Evolutionary conservation across 2,888 invertebrate genomes (phyloP).

Genomic region (Pyrrhosoma nymphula): DNA sequence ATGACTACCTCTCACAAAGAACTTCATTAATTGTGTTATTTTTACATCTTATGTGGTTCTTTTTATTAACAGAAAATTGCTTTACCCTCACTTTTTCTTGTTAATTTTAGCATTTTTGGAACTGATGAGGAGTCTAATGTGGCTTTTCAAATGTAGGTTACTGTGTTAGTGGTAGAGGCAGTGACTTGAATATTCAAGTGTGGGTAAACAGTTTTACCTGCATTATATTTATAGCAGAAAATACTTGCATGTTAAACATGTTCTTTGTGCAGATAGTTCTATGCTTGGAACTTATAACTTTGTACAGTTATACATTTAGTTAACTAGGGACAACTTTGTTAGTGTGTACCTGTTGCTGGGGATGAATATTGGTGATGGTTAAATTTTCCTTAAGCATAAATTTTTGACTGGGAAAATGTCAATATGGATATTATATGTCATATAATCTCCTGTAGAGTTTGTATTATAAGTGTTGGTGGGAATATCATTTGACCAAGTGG

Average conservation of each 20-base stretch:
- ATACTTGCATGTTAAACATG: slow-evolving; percentile 73
- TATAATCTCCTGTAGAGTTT: slow-evolving; percentile 67
- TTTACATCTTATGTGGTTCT: slow-evolving; percentile 63
- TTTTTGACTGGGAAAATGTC: slow-evolving; percentile 66
- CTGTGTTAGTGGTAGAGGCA: slow-evolving; percentile 66
- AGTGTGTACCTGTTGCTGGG: slow-evolving; percentile 67
- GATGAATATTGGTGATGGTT: slow-evolving; percentile 65
- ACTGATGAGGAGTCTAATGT: slow-evolving; percentile 59
- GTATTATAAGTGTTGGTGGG: slow-evolving; percentile 64
- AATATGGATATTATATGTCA: slow-evolving; percentile 67
- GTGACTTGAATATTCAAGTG: slow-evolving; percentile 68
- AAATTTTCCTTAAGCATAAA: slow-evolving; percentile 66
- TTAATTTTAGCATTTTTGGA: slow-evolving; percentile 52
- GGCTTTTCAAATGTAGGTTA: slow-evolving; percentile 65
- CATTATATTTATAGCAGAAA: slow-evolving; percentile 68
- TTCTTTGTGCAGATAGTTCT: slow-evolving; percentile 72
- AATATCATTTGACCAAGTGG: slow-evolving; percentile 61
- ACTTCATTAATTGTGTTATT: slow-evolving; percentile 58
- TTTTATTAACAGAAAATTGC: slow-evolving; percentile 60
- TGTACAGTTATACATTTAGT: slow-evolving; percentile 70
- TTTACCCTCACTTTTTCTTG: slow-evolving; percentile 45
- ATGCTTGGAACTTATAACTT: slow-evolving; percentile 72
- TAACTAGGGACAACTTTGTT: slow-evolving; percentile 59
- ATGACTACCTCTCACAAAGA: slow-evolving; percentile 60
- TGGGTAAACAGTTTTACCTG: slow-evolving; percentile 69